Evolutionary conservation across 2,888 invertebrate genomes (phyloP), one percentile per base, ranked within the genome.

Genomic region (Campoletis raptor): DNA sequence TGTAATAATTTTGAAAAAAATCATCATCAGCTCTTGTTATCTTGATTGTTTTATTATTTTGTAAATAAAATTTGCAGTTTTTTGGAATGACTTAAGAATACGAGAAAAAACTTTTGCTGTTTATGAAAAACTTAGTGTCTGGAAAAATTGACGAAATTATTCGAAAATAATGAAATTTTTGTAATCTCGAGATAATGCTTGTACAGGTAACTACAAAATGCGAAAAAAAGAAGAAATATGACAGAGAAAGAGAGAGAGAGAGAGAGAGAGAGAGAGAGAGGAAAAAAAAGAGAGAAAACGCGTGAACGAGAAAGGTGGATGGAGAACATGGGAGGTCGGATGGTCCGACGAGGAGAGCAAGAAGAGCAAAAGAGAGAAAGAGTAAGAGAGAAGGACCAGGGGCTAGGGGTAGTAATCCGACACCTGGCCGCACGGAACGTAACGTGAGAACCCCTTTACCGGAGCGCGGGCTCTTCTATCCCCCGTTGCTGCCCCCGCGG

Each of bases 401-500:
- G 78, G 52, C 66, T 67, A 78, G 73, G 91, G 92, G 93, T 92
- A 74, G 89, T 89, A 94, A 94, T 92, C 91, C 89, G 94, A 94
- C 93, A 94, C 93, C 92, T 90, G 92, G 93, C 92, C 92, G 91
- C 92, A 92, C 91, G 91, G 92, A 92, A 91, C 92, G 94, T 94
- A 94, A 94, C 92, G 92, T 92, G 93, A 94, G 93, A 93, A 90
- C 91, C 90, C 90, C 91, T 91, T 91, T 90, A 91, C 92, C 91
- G 90, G 89, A 88, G 90, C 91, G 89, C 90, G 91, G 89, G 90
- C 90, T 90, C 66, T 89, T 85, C 86, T 85, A 67, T 83, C 85
- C 81, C 85, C 74, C 72, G 52, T 21, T 87, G 70, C 36, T 87
- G 74, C 82, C 83, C 69, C 86, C 80, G 76, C 77, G 69, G 67